Evolutionary conservation across 2,113 vertebrate genomes (phyloP).

Genomic region (Platysteira castanea): DNA sequence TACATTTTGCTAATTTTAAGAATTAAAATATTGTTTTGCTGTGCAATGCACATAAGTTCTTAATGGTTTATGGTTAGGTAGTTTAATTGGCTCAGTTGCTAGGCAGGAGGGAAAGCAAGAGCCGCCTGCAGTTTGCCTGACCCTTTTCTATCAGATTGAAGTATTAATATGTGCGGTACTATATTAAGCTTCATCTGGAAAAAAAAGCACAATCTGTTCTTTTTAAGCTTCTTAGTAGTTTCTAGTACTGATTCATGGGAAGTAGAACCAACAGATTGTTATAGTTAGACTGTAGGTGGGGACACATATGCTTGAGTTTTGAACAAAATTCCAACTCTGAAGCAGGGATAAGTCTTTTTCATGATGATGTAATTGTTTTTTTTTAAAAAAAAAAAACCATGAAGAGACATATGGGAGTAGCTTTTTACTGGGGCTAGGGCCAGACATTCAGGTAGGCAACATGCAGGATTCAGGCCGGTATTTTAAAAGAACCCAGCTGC

Average conservation of each 20-base stretch:
- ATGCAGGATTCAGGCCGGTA: not conserved
- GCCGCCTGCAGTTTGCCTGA: not conserved
- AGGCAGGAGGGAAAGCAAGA: not conserved
- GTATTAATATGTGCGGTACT: constrained; percentile 11
- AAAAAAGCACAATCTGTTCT: constrained; percentile 61
- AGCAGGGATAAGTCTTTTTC: not conserved
- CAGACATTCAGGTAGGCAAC: not conserved
- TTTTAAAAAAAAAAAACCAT: not conserved
- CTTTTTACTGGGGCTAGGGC: not conserved
- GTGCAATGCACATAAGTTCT: not conserved
- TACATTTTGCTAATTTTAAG: not conserved
- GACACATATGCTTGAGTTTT: not conserved
- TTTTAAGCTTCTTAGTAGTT: constrained; percentile 54
- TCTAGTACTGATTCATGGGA: constrained; percentile 26
- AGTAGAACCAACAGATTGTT: constrained; percentile 32
- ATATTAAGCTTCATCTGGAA: constrained; percentile 36
- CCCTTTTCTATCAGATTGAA: constrained; percentile 29
- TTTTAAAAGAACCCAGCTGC: not conserved
- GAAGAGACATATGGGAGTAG: not conserved
- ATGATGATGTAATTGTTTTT: not conserved
- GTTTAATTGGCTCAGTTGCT: not conserved
- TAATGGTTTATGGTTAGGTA: not conserved
- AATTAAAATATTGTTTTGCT: not conserved
- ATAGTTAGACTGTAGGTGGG: constrained; percentile 21
- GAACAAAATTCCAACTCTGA: not conserved